These are phyloP conservation scores for Halictus rubicundus DNA, from an alignment of 1,140 invertebrate genomes.

Conservation along the genomic window DNA sequence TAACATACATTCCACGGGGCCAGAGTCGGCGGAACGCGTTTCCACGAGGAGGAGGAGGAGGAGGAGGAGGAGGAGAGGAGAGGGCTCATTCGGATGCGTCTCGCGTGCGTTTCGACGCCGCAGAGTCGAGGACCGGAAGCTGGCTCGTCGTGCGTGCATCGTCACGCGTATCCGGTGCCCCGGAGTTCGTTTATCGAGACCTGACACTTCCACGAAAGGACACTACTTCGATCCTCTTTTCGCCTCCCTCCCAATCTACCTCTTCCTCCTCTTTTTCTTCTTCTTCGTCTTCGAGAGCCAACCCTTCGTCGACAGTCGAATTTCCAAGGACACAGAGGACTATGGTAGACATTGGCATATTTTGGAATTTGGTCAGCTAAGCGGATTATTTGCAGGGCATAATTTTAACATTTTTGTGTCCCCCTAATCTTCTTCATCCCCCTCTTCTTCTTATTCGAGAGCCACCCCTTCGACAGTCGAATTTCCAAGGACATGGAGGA, in stretches of 20 bases:
- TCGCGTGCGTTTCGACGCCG: conserved; percentile 69
- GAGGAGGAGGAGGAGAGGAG: not conserved
- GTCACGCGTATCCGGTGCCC: conserved; percentile 76
- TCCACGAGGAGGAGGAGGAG: not conserved
- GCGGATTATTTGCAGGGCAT: too few species aligned
- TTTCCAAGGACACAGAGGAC: too few species aligned
- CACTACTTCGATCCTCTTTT: conserved; percentile 27
- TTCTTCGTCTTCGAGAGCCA: not conserved
- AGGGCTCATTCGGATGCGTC: conserved; percentile 78
- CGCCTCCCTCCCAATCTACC: not conserved
- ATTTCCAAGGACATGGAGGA: too few species aligned
- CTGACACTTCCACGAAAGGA: conserved; percentile 56
- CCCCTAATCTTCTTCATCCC: too few species aligned
- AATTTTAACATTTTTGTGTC: too few species aligned
- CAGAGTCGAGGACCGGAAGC: conserved; percentile 66
- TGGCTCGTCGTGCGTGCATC: conserved; percentile 75
- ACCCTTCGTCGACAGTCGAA: not conserved
- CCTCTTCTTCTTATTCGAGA: too few species aligned
- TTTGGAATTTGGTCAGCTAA: too few species aligned
- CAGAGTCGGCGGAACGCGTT: not conserved
- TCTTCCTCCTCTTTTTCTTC: not conserved
- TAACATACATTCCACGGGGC: conserved; percentile 25
- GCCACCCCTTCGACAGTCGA: too few species aligned
- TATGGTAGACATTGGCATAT: too few species aligned
- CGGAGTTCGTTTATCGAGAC: conserved; percentile 56